phyloP scores from a whole-genome alignment of 2,797 vertebrate genomes.

The Spinibarbus caldwelli region DNA sequence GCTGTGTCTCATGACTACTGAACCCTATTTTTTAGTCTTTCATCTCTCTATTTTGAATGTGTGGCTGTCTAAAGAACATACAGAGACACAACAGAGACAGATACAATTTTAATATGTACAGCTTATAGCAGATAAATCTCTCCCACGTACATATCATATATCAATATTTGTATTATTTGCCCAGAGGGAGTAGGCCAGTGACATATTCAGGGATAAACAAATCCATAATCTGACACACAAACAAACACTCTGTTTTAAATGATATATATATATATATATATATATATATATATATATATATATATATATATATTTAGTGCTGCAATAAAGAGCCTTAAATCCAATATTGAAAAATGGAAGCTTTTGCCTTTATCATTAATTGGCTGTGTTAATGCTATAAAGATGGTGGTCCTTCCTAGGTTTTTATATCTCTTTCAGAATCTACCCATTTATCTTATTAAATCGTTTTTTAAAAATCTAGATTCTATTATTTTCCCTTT shows the following conservation, averaged over 20 bases:
- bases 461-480: too few species aligned
- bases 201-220: constrained; percentile 14
- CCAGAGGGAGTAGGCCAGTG: constrained; percentile 24
- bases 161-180: constrained; percentile 37
- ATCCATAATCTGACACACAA: constrained; percentile 8
- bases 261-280: neutral
- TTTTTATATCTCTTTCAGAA: too few species aligned
- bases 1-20: neutral
- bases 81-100: neutral
- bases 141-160: constrained; percentile 24
- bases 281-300: too few species aligned
- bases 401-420: too few species aligned
- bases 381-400: too few species aligned
- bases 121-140: constrained; percentile 17
- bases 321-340: too few species aligned
- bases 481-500: too few species aligned
- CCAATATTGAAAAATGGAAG: too few species aligned
- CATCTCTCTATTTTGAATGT: neutral
- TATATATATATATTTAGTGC: too few species aligned
- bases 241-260: neutral
- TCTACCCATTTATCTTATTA: too few species aligned
- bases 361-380: too few species aligned
- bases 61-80: neutral
- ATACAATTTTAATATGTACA: constrained; percentile 16
- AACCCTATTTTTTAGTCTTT: neutral